Conservation (phyloP, 64 coral and sea anemone species). For the Pachyseris speciosa region DNA sequence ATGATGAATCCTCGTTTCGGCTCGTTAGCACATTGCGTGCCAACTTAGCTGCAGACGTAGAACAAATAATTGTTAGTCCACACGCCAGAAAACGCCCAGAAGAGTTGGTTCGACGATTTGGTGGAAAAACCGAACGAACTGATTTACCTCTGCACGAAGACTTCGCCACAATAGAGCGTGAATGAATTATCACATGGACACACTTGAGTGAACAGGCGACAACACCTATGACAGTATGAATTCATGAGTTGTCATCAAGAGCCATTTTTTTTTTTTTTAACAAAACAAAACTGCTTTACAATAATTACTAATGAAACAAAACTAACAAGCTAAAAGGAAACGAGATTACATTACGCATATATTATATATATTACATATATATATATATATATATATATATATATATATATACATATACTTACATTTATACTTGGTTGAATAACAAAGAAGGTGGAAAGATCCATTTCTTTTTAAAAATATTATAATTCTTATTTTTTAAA, state of each 20-base stretch:
- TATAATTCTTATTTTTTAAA: too few species aligned
- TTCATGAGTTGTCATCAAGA: conserved; percentile 31
- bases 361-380: too few species aligned
- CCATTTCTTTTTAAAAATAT: too few species aligned
- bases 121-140: not conserved
- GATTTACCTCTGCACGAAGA: not conserved
- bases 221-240: conserved; percentile 28
- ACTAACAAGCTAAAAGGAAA: too few species aligned
- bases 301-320: too few species aligned
- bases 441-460: too few species aligned
- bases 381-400: too few species aligned
- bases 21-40: not conserved
- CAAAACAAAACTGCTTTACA: too few species aligned
- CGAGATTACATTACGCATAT: too few species aligned
- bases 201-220: not conserved
- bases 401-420: too few species aligned
- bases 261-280: too few species aligned
- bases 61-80: not conserved
- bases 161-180: not conserved
- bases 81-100: not conserved
- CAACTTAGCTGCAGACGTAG: not conserved
- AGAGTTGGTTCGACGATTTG: not conserved
- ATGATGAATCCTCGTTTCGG: not conserved
- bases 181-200: not conserved
- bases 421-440: too few species aligned